A percentile compares a stretch with the other conserved stretches of the same genome.
phyloP scores from a whole-genome alignment of 2,113 vertebrate genomes.

The Podilymbus podiceps region DNA sequence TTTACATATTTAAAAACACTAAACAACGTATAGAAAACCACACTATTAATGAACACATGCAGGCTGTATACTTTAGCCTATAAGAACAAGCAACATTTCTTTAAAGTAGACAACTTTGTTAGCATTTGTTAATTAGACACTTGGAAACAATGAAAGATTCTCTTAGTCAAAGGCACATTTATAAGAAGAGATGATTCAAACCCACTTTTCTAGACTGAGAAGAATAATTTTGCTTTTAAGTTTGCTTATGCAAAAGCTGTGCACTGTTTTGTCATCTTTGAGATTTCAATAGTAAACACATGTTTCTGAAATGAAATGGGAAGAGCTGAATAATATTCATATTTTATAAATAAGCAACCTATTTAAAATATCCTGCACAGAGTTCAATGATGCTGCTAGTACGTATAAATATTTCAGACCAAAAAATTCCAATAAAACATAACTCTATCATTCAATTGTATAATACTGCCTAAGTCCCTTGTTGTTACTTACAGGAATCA shows the following conservation, averaged over 20 bases:
- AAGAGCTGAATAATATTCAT: background rate
- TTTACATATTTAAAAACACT: background rate
- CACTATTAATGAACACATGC: background rate
- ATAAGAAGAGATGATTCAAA: conserved; percentile 3
- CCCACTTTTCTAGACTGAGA: background rate
- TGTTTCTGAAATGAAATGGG: background rate
- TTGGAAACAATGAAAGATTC: background rate
- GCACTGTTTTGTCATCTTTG: background rate
- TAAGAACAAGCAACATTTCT: background rate
- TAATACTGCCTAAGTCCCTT: background rate
- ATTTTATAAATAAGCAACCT: background rate
- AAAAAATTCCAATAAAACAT: background rate
- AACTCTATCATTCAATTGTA: background rate
- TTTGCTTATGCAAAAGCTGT: background rate
- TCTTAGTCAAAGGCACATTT: background rate
- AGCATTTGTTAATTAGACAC: background rate
- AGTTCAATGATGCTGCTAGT: background rate
- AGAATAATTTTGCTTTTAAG: conserved; percentile 1
- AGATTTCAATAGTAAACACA: background rate
- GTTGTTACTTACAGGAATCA: background rate
- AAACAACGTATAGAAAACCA: background rate
- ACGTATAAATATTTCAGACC: background rate
- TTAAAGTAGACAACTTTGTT: background rate
- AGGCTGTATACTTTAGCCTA: background rate
- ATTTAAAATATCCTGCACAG: background rate